These are phyloP conservation scores for Hydrolagus affinis DNA, from an alignment of 2,113 vertebrate genomes.

Conservation along the genomic window DNA sequence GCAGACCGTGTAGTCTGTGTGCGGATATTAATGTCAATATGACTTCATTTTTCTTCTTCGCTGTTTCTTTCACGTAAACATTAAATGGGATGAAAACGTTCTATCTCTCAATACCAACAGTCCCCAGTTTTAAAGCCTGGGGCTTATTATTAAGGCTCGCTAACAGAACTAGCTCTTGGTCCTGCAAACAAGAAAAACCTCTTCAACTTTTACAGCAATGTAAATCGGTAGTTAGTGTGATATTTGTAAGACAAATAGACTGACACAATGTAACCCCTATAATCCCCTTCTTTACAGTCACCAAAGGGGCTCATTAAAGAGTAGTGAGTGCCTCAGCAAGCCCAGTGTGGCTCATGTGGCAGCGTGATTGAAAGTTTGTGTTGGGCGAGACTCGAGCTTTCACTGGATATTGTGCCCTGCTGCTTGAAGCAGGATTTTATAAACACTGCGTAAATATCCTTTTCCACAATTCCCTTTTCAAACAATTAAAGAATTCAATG, in stretches of 20 bases:
- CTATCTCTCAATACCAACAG: background rate
- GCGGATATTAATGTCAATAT: background rate
- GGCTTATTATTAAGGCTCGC: background rate
- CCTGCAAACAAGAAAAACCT: background rate
- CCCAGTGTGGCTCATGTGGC: conserved; percentile 67
- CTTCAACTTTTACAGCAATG: conserved; percentile 67
- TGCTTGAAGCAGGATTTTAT: conserved; percentile 2
- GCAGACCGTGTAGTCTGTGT: too few species aligned
- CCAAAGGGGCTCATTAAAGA: conserved; percentile 85
- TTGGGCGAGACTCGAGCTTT: conserved; percentile 80
- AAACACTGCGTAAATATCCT: background rate
- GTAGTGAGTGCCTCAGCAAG: conserved; percentile 70
- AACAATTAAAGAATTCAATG: conserved; percentile 11
- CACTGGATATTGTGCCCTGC: conserved; percentile 58
- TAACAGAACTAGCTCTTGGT: background rate
- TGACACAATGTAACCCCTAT: conserved; percentile 70
- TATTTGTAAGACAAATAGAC: conserved; percentile 94
- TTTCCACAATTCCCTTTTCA: background rate
- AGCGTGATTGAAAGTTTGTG: conserved; percentile 74
- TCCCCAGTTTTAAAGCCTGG: background rate
- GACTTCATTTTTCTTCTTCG: background rate
- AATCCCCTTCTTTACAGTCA: conserved; percentile 75
- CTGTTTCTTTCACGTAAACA: background rate
- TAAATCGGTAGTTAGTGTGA: conserved; percentile 91
- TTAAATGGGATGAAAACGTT: background rate